Evolutionary conservation across 2,113 vertebrate species (phyloP), one percentile per base, ranked within the genome.

Genomic region (Drymodes brunneopygia): DNA sequence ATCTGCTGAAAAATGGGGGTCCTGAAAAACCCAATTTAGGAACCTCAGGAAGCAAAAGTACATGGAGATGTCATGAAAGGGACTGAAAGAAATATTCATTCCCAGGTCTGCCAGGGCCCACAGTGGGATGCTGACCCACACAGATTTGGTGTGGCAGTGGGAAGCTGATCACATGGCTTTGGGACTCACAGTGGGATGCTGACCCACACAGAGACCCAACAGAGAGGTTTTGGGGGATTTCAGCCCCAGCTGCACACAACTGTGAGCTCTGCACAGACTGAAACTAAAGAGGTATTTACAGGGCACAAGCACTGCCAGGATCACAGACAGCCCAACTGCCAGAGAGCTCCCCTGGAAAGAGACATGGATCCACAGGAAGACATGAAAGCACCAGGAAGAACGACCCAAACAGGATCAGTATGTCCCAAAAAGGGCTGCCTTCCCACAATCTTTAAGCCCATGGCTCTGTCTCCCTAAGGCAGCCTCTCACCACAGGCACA

Each of bases 41-140:
- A 69, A 35, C 15, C 13, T 10, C 35, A 13, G 10, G 56, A 45
- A 58, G 23, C 10, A 53, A 66, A 94, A 94, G 8, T 35, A 36
- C 36, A 53, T 0, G 0, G 53, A 36, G 14, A 40, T 81, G 27
- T 36, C 40, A 16, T 22, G 40, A 62, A 79, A 88, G 11, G 36
- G 47, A 44, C 16, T 21, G 35, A 48, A 66, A 25, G 40, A 61
- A 83, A 87, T 2, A 6, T n/a, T 40, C 15, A 8, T 11, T 62
- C 29, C 36, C 67, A 92, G 69, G 40, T 62, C n/a, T 33, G 33
- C 53, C 60, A 78, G 35, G 61, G 29, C 33, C 50, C 2, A 1
- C 1, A 22, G 35, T 1, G 10, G 7, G 15, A 10, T 67, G 36
- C 25, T 58, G 61, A 50, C 6, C n/a, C 2, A 1, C 47, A 13